Evolutionary conservation across 2,797 vertebrate species (phyloP).

Genomic region (Intellagama lesueurii): DNA sequence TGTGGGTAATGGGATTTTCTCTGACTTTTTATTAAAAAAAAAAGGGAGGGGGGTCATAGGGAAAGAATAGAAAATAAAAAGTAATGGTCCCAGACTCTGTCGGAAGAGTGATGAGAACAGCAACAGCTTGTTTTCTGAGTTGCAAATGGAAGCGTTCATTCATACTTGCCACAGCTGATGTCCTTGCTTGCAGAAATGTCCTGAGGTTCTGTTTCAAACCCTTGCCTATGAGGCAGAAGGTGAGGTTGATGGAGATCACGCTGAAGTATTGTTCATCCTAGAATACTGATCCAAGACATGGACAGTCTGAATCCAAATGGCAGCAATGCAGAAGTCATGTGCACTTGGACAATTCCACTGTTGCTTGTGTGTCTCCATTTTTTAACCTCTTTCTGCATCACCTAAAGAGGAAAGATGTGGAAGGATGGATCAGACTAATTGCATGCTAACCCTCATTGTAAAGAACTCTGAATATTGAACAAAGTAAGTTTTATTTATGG

Average conservation of each 20-base stretch:
- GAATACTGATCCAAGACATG: background rate
- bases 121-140: background rate
- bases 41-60: too few relatives aligned
- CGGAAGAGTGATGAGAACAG: too few relatives aligned
- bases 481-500: background rate
- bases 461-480: slow-evolving; percentile 13
- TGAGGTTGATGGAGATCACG: background rate
- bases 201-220: background rate
- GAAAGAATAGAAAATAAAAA: too few relatives aligned
- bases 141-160: background rate
- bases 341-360: background rate
- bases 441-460: slow-evolving; percentile 14
- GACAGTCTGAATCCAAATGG: background rate
- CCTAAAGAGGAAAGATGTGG: background rate
- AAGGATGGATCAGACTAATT: slow-evolving; percentile 7
- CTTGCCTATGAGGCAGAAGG: slow-evolving; percentile 1
- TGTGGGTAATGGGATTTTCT: too few relatives aligned
- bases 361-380: background rate
- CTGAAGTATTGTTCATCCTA: background rate
- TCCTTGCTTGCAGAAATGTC: background rate
- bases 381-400: background rate
- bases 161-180: background rate
- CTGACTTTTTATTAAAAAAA: too few relatives aligned
- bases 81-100: too few relatives aligned
- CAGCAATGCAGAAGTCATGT: background rate